phyloP scores from a whole-genome alignment of 2,797 vertebrate genomes.

The Choloepus didactylus region DNA sequence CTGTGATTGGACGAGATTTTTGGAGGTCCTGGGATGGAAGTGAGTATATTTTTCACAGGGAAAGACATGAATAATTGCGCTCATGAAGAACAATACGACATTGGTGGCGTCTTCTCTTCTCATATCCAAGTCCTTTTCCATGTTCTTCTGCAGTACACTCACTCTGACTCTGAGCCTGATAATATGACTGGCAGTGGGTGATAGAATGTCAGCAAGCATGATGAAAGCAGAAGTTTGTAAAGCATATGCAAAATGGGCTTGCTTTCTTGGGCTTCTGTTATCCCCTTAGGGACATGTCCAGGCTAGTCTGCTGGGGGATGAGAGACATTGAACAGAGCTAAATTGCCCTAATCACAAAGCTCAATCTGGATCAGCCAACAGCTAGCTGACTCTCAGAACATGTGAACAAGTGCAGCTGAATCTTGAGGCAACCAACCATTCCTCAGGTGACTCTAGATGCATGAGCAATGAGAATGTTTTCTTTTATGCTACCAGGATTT shows the following conservation, averaged over 20 bases:
- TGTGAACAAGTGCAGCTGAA: neutral
- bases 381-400: neutral
- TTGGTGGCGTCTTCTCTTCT: neutral
- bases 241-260: too few relatives aligned
- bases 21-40: neutral
- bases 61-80: neutral
- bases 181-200: neutral
- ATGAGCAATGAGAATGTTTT: neutral
- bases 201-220: neutral
- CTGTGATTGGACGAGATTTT: neutral
- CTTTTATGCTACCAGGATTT: neutral
- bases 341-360: neutral
- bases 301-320: neutral
- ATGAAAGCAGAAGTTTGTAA: neutral
- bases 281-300: neutral
- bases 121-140: neutral
- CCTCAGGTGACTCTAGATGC: neutral
- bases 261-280: too few relatives aligned
- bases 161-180: neutral
- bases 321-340: neutral
- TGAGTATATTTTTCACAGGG: neutral
- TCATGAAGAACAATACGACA: too few relatives aligned
- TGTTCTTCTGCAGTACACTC: neutral
- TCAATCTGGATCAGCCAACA: neutral
- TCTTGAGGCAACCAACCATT: neutral